Conservation (phyloP, 2,113 vertebrate species). For the Rhagologus leucostigma region DNA sequence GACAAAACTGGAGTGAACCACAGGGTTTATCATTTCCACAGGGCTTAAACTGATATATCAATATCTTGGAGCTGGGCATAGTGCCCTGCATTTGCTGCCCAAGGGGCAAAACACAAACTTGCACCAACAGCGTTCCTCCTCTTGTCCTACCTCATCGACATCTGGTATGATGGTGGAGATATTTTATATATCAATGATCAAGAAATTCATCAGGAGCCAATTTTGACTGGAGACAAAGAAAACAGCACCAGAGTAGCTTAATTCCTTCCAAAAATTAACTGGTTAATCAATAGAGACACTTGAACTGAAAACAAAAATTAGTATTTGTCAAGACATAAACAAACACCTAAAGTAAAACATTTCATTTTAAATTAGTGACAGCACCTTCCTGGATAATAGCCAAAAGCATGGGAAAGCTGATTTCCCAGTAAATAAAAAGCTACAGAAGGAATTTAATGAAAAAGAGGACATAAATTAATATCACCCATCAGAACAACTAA, state of each 20-base stretch:
- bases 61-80: not conserved
- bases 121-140: fast-evolving
- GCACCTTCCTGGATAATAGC: not conserved
- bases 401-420: not conserved
- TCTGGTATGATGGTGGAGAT: not conserved
- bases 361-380: not conserved
- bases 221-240: not conserved
- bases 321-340: not conserved
- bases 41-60: not conserved
- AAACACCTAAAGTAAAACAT: not conserved
- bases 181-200: not conserved
- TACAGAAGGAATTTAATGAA: not conserved
- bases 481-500: not conserved
- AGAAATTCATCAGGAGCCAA: not conserved
- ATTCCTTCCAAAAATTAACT: not conserved
- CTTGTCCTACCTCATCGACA: not conserved
- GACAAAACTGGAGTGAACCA: not conserved
- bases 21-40: not conserved
- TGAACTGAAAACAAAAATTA: not conserved
- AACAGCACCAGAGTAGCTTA: not conserved
- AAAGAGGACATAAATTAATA: not conserved
- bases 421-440: not conserved
- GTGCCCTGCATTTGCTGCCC: not conserved
- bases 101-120: not conserved
- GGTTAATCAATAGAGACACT: not conserved